Base-by-base conservation (phyloP, 2,888 invertebrate genomes). In the Drosophila kokeensis region DNA sequence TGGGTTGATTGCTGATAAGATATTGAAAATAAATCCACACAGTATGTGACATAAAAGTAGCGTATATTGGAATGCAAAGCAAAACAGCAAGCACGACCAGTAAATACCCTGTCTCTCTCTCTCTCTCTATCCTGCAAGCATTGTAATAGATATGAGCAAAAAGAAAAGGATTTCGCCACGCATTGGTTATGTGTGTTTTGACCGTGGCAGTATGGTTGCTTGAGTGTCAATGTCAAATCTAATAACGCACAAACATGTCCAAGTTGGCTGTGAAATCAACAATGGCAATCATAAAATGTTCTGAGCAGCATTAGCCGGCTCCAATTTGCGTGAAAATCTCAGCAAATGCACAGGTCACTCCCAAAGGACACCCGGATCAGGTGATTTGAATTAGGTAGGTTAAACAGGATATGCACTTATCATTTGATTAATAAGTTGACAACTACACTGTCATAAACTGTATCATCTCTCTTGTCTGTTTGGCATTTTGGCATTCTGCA, bases 21-120 rank as follows among this genome's bases (percentile, higher is more conserved):
- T 83, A 86, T 81, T 83, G 82, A 88, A 83, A 79, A 68, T 65
- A 79, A 83, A 83, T 82, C 81, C 81, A 68, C 45, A 59, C 49
- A 63, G 69, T 18, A 38, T 38, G n/a, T 27, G 81, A 73, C 88
- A 85, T 77, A 82, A 74, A 82, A 80, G 70, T 74, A 79, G 68
- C 27, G 11, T 29, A 4, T 15, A 24, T 15, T 1, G 4, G 4
- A 24, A 15, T 8, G 7, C 15, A 15, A 5, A 2, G 5, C 21
- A 42, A 13, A 11, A 13, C 50, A 5, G 18, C 11, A 34, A 24
- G 34, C 10, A 15, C 27, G 24, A 54, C 55, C 21, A 15, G 11
- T n/a, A 21, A 27, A 38, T 38, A 38, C 38, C 40, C 24, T n/a
- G n/a, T 38, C 0, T 38, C 38, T 7, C 38, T 38, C 8, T 40